Evolutionary conservation across 2,888 invertebrate species (phyloP).

Genomic region (Lepidocyrtinus sp.): DNA sequence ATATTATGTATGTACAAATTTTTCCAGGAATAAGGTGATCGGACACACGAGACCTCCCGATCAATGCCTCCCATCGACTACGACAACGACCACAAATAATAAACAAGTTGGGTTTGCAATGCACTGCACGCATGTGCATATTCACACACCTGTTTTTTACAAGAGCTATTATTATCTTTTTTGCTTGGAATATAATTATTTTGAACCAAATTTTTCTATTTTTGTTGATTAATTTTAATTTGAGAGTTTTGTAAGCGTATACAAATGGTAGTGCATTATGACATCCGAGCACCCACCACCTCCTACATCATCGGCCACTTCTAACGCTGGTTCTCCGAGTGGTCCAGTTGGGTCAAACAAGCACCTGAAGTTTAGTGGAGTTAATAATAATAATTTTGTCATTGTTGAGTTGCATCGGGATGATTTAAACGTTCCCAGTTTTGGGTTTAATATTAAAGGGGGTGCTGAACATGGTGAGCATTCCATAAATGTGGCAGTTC

Average conservation of each 20-base stretch:
- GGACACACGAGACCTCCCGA: not conserved
- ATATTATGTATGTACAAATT: not conserved
- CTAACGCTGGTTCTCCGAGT: not conserved
- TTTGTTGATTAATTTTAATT: conserved; percentile 10
- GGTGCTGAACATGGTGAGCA: conserved; percentile 65
- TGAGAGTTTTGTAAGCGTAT: not conserved
- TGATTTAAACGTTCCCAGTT: conserved; percentile 48
- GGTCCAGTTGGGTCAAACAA: not conserved
- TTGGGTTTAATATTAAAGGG: conserved; percentile 69
- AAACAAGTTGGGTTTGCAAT: not conserved
- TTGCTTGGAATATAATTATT: conserved; percentile 1
- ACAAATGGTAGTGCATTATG: conserved; percentile 12
- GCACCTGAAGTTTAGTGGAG: conserved; percentile 14
- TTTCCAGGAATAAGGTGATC: not conserved
- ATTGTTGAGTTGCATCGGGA: conserved; percentile 45
- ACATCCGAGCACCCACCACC: conserved; percentile 6
- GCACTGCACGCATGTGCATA: conserved; percentile 12
- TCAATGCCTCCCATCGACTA: conserved; percentile 3
- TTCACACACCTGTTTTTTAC: conserved; percentile 18
- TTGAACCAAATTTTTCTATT: conserved; percentile 14
- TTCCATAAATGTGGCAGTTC: not conserved
- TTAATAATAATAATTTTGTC: conserved; percentile 35
- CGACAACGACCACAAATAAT: conserved; percentile 16
- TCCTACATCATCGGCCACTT: not conserved
- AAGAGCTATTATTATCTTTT: conserved; percentile 6